phyloP scores from a whole-genome alignment of 2,888 invertebrate species.

The Melipona bicolor region DNA sequence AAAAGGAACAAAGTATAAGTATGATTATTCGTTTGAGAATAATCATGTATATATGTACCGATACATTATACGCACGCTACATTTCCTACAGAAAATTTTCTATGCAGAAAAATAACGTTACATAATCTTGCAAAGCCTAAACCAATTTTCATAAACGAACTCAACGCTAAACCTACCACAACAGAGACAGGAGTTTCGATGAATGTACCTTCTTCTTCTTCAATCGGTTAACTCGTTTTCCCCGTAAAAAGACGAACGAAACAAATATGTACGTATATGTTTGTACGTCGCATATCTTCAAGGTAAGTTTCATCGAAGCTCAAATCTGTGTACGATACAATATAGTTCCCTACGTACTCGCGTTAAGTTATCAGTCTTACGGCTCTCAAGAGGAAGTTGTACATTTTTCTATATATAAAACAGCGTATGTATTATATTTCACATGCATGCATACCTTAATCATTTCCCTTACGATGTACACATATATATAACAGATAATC shows the following conservation, averaged over 20 bases:
- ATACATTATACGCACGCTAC: conserved; percentile 3
- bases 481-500: neutral
- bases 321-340: conserved; percentile 47
- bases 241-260: neutral
- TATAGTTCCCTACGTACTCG: conserved; percentile 45
- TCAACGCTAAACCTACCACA: conserved; percentile 35
- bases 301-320: conserved; percentile 52
- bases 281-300: neutral
- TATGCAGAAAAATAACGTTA: neutral
- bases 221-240: neutral
- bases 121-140: conserved; percentile 41
- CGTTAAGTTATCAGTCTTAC: conserved; percentile 75
- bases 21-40: neutral
- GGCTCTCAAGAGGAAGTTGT: conserved; percentile 71
- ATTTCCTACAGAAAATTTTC: neutral
- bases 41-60: conserved; percentile 16
- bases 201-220: conserved; percentile 26
- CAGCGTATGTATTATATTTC: conserved; percentile 12
- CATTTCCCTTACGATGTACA: neutral
- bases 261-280: neutral
- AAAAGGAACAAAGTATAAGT: conserved; percentile 12
- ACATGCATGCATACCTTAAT: conserved; percentile 9
- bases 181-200: conserved; percentile 19
- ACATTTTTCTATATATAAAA: conserved; percentile 14
- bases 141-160: conserved; percentile 33